These are phyloP conservation scores for Lagria hirta DNA, from an alignment of 2,888 invertebrate species.

Conservation along the genomic window DNA sequence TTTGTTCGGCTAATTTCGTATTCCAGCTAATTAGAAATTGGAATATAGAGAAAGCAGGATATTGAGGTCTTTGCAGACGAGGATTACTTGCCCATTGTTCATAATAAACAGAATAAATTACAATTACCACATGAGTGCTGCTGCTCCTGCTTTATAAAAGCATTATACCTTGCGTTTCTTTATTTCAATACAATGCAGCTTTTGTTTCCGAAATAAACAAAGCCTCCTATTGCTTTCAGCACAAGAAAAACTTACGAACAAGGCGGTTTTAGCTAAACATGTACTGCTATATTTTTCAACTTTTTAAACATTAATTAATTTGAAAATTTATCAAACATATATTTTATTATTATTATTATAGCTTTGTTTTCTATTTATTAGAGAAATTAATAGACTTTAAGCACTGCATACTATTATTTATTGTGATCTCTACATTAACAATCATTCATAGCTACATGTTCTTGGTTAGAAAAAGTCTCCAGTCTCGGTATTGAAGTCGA, in stretches of 20 bases:
- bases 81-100: conserved; percentile 35
- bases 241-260: conserved; percentile 20
- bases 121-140: conserved; percentile 29
- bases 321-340: no score
- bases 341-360: no score
- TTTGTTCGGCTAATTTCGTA: conserved; percentile 45
- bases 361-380: no score
- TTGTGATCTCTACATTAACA: no score
- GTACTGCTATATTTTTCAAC: no score
- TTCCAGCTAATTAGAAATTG: conserved; percentile 46
- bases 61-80: conserved; percentile 40
- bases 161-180: conserved; percentile 26
- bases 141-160: conserved; percentile 24
- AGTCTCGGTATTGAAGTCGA: no score
- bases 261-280: no score
- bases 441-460: no score
- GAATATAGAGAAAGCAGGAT: conserved; percentile 41
- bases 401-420: no score
- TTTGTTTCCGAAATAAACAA: conserved; percentile 28
- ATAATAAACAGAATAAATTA: conserved; percentile 29
- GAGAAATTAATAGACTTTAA: no score
- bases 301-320: no score
- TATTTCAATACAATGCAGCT: conserved; percentile 28
- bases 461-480: no score
- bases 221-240: conserved; percentile 15